phyloP scores from a whole-genome alignment of 2,888 invertebrate species.

The Mythimna albipuncta region DNA sequence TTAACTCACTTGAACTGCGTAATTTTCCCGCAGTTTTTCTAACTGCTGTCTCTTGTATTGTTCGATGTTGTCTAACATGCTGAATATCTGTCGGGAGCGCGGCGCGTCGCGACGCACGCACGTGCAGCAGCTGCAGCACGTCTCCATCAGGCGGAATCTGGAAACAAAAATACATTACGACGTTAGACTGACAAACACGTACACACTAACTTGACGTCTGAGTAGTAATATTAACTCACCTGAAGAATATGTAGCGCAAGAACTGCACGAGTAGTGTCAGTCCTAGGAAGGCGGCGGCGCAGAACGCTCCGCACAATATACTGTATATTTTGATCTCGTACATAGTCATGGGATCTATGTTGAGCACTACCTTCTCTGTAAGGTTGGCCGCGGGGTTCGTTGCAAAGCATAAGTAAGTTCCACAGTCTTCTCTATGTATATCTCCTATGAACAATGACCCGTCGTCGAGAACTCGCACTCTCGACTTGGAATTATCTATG shows the following conservation, averaged over 20 bases:
- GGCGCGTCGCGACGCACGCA: slow-evolving; percentile 93
- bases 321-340: slow-evolving; percentile 96
- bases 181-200: slow-evolving; percentile 31
- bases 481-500: slow-evolving; percentile 86
- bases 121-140: slow-evolving; percentile 95
- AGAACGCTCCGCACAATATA: slow-evolving; percentile 94
- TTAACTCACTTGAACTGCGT: slow-evolving; percentile 94
- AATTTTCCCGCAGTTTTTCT: slow-evolving; percentile 97
- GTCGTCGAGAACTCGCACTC: slow-evolving; percentile 93
- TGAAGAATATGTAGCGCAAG: slow-evolving; percentile 92
- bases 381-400: slow-evolving; percentile 95
- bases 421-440: slow-evolving; percentile 95
- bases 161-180: slow-evolving; percentile 70
- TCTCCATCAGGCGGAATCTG: slow-evolving; percentile 93
- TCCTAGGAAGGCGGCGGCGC: slow-evolving; percentile 95
- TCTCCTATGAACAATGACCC: slow-evolving; percentile 94
- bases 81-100: slow-evolving; percentile 95
- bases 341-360: slow-evolving; percentile 96
- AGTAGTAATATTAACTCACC: slow-evolving; percentile 88
- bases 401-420: slow-evolving; percentile 96
- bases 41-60: slow-evolving; percentile 97
- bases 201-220: slow-evolving; percentile 18
- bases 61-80: slow-evolving; percentile 97
- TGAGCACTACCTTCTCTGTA: slow-evolving; percentile 94
- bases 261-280: slow-evolving; percentile 95